Evolutionary conservation across 2,888 invertebrate species (phyloP), one percentile per base, ranked within the genome.

Genomic region (Nesidiocoris tenuis): DNA sequence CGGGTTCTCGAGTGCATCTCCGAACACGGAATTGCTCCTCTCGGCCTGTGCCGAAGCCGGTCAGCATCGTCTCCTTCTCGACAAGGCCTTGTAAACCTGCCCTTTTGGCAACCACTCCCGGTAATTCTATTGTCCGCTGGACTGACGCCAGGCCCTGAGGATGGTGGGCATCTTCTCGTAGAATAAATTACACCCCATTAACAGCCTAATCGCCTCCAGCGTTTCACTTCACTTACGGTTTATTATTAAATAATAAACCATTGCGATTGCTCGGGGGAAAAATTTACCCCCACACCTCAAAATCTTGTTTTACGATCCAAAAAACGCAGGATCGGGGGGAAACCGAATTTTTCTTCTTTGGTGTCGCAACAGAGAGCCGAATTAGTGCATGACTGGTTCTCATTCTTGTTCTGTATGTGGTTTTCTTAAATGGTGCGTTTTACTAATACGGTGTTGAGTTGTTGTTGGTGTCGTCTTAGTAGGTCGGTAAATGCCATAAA

Each of bases 71-170:
- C 39, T 7, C 12, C 39, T 12, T 3, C 39, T 39, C 39, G 39
- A 7, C 39, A 12, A 39, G 39, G 39, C 39, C 39, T 39, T 39
- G 39, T 39, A 39, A 39, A 39, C 39, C 39, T 39, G 12, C 39
- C 39, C 39, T 7, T 39, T 39, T 39, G 5, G 39, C 39, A 12
- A 39, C 39, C 39, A 70, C 70, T 70, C 70, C 70, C 25, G 70
- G 70, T 70, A 70, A 70, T 70, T 70, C 70, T 70, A 70, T 70
- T 70, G 70, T 70, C 23, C 63, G 23, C 39, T 39, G 39, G 39
- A 18, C 70, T 18, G 70, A 70, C 70, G 70, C 70, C 25, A 59
- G 57, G 24, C 70, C 25, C n/a, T 23, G 7, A 63, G 23, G 59
- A 39, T 12, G 3, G 39, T 7, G 39, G 12, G 18, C 24, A 54